A percentile compares a stretch with the other conserved stretches of the same genome.
Evolutionary conservation across 2,797 vertebrate genomes (phyloP).

Genomic region (Echeneis naucrates): DNA sequence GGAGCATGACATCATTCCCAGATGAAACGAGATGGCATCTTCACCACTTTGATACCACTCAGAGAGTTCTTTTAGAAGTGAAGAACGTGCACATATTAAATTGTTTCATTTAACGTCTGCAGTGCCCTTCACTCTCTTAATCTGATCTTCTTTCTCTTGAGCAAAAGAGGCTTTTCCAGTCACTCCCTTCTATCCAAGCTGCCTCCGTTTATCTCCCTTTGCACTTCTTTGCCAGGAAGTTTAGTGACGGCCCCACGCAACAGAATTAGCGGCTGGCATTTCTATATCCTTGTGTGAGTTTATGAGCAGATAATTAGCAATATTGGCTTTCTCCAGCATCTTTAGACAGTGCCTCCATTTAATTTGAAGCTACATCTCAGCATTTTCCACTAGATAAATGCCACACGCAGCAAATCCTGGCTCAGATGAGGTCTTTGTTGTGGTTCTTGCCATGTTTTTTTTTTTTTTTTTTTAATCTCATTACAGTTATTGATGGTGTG

Average conservation of each 20-base stretch:
- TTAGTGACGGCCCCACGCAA: conserved; percentile 17
- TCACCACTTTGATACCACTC: conserved; percentile 20
- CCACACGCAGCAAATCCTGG: not conserved
- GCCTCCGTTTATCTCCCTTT: conserved; percentile 44
- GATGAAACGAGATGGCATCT: conserved; percentile 38
- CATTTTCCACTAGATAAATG: conserved; percentile 32
- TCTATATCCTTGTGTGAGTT: conserved; percentile 41
- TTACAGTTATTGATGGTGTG: conserved; percentile 39
- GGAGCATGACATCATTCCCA: conserved; percentile 65
- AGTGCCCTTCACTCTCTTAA: conserved; percentile 47
- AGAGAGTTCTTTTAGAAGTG: conserved; percentile 10
- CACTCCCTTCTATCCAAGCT: conserved; percentile 10
- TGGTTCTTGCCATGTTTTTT: conserved; percentile 24
- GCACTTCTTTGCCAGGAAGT: conserved; percentile 27
- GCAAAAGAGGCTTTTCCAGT: conserved; percentile 33
- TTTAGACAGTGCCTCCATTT: conserved; percentile 33
- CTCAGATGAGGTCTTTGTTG: not conserved
- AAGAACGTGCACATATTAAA: conserved; percentile 24
- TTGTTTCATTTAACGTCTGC: conserved; percentile 54
- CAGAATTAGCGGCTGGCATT: not conserved
- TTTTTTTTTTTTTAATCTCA: conserved; percentile 12
- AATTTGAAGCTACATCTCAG: conserved; percentile 35
- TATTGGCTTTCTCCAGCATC: conserved; percentile 32
- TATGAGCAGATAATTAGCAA: conserved; percentile 42
- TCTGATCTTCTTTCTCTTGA: conserved; percentile 39